Evolutionary conservation across 2,113 vertebrate genomes (phyloP).

Genomic region (Pygoscelis antarcticus): DNA sequence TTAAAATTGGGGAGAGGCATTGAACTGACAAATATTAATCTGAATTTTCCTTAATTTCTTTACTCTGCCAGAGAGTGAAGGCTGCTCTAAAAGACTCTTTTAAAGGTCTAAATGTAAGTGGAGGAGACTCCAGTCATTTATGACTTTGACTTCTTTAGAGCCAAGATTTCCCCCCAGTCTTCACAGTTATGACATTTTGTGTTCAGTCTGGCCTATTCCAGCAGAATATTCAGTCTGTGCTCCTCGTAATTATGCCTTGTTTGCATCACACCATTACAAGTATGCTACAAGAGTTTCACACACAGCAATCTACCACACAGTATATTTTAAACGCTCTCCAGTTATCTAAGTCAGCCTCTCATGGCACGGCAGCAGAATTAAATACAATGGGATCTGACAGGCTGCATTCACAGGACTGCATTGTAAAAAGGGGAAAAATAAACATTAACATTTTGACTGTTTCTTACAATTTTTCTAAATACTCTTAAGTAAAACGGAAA

Average conservation of each 20-base stretch:
- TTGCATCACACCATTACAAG: constrained; percentile 12
- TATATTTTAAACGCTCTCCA: neutral
- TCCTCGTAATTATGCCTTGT: neutral
- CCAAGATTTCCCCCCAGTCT: constrained; percentile 3
- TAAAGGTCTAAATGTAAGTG: neutral
- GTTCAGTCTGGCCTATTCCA: neutral
- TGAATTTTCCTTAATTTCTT: neutral
- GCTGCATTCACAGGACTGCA: neutral
- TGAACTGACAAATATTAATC: neutral
- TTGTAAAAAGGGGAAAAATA: neutral
- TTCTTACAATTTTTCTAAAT: neutral
- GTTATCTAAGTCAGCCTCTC: neutral
- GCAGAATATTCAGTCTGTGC: neutral
- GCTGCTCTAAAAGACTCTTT: neutral
- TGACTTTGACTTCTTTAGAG: neutral
- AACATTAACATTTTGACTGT: neutral
- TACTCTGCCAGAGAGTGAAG: neutral
- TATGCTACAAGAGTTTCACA: neutral
- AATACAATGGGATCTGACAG: neutral
- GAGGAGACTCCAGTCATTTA: neutral
- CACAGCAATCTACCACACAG: neutral
- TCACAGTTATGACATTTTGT: constrained; percentile 23
- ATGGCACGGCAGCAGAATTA: neutral
- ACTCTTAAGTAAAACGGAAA: neutral
- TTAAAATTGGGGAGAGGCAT: neutral